phyloP scores from a whole-genome alignment of 2,888 invertebrate genomes.

The Sussaba pulchella region DNA sequence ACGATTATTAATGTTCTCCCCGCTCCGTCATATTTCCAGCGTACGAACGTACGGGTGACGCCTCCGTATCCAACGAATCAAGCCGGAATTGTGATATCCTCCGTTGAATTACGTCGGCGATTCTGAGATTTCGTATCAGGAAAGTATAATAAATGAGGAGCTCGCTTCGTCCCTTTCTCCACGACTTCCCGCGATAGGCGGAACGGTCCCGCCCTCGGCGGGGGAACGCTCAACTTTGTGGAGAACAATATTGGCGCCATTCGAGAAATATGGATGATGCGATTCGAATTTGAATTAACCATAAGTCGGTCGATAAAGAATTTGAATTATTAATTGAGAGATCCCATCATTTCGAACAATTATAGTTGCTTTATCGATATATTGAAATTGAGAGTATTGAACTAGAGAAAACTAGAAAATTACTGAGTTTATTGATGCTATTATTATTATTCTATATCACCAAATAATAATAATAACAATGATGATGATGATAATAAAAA shows the following conservation, averaged over 20 bases:
- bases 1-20: not conserved
- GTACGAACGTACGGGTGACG: not conserved
- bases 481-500: no score
- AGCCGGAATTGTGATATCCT: slow-evolving; percentile 25
- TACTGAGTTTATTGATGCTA: no score
- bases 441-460: no score
- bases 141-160: slow-evolving; percentile 13
- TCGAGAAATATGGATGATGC: not conserved
- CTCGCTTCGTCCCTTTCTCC: not conserved
- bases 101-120: slow-evolving; percentile 45
- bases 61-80: not conserved
- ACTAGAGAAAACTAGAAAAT: no score
- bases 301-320: no score
- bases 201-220: slow-evolving; percentile 22
- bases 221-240: not conserved
- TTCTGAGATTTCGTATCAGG: slow-evolving; percentile 44
- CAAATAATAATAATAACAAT: no score
- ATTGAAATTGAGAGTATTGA: no score
- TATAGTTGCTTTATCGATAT: no score
- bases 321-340: no score
- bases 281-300: not conserved
- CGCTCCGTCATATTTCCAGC: not conserved
- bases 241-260: not conserved
- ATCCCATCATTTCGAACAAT: no score
- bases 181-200: not conserved